Conservation (phyloP, 2,797 vertebrate species). For the Coilia nasus region DNA sequence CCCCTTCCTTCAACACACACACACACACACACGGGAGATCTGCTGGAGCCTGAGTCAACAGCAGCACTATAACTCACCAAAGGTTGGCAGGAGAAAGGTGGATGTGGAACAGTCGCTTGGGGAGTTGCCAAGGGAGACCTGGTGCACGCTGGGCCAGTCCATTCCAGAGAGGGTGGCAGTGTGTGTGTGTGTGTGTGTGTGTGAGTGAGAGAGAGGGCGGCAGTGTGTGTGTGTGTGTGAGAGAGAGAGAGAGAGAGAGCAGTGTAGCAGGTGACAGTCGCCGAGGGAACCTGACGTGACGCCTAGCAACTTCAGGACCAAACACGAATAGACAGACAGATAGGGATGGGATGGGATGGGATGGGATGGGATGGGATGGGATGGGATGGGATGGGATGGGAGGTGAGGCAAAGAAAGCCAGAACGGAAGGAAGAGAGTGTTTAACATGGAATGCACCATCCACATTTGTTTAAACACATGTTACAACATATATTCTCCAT, state of each 20-base stretch:
- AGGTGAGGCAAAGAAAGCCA: too few species aligned
- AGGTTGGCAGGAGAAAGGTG: not conserved
- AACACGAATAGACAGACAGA: not conserved
- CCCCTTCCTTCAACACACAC: not conserved
- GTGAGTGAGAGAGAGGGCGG: not conserved
- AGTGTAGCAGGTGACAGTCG: not conserved
- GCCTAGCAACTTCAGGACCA: conserved; percentile 6
- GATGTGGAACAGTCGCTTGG: not conserved
- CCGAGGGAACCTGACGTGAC: not conserved
- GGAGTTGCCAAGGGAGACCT: not conserved
- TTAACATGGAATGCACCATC: too few species aligned
- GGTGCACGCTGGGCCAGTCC: conserved; percentile 11
- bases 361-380: too few species aligned
- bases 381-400: too few species aligned
- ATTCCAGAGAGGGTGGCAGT: not conserved
- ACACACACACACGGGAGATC: not conserved
- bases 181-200: not conserved
- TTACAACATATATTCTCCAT: too few species aligned
- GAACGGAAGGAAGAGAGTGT: too few species aligned
- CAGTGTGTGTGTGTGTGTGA: too few species aligned
- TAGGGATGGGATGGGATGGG: too few species aligned
- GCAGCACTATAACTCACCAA: not conserved
- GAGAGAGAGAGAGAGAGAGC: not conserved
- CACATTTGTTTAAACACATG: too few species aligned
- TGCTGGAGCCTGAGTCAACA: not conserved